phyloP scores from a whole-genome alignment of 2,888 invertebrate genomes.

The Tipula helvola region DNA sequence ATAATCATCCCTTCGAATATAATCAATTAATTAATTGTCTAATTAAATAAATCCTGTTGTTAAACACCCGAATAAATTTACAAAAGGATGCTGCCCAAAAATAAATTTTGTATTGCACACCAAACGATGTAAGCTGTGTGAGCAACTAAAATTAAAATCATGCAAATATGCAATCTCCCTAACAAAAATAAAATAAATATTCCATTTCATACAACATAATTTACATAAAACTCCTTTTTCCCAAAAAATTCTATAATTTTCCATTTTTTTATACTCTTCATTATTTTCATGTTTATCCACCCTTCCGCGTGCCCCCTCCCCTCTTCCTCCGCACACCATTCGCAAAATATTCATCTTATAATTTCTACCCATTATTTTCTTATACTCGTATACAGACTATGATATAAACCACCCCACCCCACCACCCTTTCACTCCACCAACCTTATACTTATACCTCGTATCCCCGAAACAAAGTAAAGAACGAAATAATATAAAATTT shows the following conservation, averaged over 20 bases:
- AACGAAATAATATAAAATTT: neutral
- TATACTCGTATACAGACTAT: neutral
- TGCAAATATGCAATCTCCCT: neutral
- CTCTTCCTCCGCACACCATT: neutral
- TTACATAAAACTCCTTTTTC: neutral
- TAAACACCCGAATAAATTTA: neutral
- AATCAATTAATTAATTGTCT: neutral
- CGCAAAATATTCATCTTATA: neutral
- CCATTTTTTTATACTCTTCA: neutral
- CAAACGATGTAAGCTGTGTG: neutral
- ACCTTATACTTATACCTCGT: neutral
- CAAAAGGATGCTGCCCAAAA: neutral
- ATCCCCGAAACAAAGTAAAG: slow-evolving; percentile 4
- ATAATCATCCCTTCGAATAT: neutral
- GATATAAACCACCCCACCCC: neutral
- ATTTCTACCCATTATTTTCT: neutral
- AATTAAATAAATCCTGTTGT: neutral
- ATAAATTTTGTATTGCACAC: neutral
- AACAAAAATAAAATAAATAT: neutral
- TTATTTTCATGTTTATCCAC: slow-evolving; percentile 4
- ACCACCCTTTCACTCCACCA: neutral
- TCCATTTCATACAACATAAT: slow-evolving; percentile 4
- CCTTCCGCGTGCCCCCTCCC: neutral
- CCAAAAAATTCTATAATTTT: neutral
- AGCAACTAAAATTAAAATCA: neutral